Percentiles rank a stretch among this genome's conserved stretches.
phyloP scores from a whole-genome alignment of 2,888 invertebrate species.

The Lasius fuliginosus region DNA sequence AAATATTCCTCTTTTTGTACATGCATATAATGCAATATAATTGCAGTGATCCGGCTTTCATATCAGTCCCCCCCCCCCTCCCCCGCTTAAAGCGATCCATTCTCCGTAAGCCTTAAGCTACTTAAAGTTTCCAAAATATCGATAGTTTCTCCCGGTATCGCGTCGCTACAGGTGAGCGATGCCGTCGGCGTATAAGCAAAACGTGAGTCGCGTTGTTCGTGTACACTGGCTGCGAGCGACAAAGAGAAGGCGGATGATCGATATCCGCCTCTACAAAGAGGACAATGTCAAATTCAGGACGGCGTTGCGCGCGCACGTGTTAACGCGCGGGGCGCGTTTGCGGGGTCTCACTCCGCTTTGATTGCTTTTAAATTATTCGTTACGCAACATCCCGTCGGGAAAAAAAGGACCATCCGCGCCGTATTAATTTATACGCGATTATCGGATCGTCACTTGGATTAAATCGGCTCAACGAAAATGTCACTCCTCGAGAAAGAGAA shows the following conservation, averaged over 20 bases:
- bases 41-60: not conserved
- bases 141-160: slow-evolving; percentile 34
- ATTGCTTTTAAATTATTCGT: slow-evolving; percentile 57
- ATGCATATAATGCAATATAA: not conserved
- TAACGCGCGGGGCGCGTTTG: slow-evolving; percentile 50
- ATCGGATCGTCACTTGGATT: slow-evolving; percentile 43
- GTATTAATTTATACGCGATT: slow-evolving; percentile 53
- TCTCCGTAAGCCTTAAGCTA: slow-evolving; percentile 21
- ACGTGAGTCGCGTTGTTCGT: slow-evolving; percentile 65
- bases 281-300: slow-evolving; percentile 77
- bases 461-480: slow-evolving; percentile 44
- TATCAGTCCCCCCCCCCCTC: not conserved
- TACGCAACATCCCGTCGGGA: slow-evolving; percentile 48
- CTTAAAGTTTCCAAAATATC: slow-evolving; percentile 53
- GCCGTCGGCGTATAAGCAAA: slow-evolving; percentile 62
- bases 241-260: slow-evolving; percentile 65
- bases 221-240: slow-evolving; percentile 41
- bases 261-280: slow-evolving; percentile 66
- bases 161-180: slow-evolving; percentile 50
- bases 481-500: not conserved
- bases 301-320: slow-evolving; percentile 65
- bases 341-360: slow-evolving; percentile 62
- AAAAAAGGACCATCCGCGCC: slow-evolving; percentile 19
- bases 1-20: not conserved
- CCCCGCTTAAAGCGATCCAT: slow-evolving; percentile 14